Base-by-base conservation (phyloP, 2,797 vertebrate genomes). In the Merluccius polli region DNA sequence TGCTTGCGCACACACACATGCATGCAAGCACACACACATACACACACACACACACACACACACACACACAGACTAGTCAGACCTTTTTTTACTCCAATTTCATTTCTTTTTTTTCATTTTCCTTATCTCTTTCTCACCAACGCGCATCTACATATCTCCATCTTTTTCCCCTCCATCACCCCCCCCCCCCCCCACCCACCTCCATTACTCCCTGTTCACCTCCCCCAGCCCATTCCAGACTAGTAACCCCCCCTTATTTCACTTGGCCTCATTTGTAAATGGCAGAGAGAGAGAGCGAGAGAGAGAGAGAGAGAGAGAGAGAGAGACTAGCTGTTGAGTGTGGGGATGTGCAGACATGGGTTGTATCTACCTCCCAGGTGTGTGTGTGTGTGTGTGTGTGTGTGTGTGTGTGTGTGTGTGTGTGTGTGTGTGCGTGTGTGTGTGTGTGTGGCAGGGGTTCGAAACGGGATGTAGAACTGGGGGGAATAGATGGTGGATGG, bases 101-200 rank as follows among this genome's bases (percentile, higher is more conserved):
- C 84, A 89, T 90, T 91, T n/a, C 90, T 89, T 89, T 91, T 89
- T 91, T 87, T 87, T 91, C 89, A 81, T 91, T 92, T 91, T 92
- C 84, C 89, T n/a, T n/a, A n/a, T n/a, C n/a, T n/a, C n/a, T n/a
- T n/a, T n/a, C n/a, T n/a, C n/a, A n/a, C n/a, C n/a, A n/a, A n/a
- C n/a, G n/a, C n/a, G n/a, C n/a, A n/a, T n/a, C n/a, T n/a, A n/a
- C n/a, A n/a, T n/a, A 89, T 91, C 89, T 90, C 88, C 87, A 90
- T 90, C n/a, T 86, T 85, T 92, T 91, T 92, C 87, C 91, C 89
- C 90, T 89, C 36, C 52, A 36, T 36, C 33, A 35, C 12, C 32
- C 36, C 33, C 32, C 89, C 76, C 33, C 86, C 82, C 82, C 77
- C 76, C 31, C 21, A 31, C 31, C 31, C 89, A 75, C 35, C 86